Conservation (phyloP, 2,113 vertebrate genomes). For the Lophura nycthemera region DNA sequence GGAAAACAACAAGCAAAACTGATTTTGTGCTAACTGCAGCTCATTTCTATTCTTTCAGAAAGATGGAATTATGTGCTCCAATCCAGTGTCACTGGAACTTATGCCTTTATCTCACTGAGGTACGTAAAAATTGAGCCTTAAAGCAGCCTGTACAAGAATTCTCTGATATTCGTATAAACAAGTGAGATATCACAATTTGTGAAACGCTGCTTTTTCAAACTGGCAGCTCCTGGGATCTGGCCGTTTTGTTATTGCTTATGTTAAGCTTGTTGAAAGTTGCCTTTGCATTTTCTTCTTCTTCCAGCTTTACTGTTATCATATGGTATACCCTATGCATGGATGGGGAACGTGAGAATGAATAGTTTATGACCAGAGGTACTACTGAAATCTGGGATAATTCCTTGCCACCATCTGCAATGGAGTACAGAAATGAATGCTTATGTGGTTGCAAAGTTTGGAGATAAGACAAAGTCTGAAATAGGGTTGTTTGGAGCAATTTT, state of each 20-base stretch:
- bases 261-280: neutral
- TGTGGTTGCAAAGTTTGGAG: neutral
- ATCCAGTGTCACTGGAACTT: neutral
- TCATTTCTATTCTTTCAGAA: neutral
- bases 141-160: neutral
- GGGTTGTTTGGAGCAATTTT: neutral
- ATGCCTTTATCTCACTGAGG: neutral
- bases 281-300: neutral
- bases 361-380: neutral
- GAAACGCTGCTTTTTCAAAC: neutral
- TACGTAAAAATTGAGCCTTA: neutral
- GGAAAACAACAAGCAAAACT: neutral
- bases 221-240: neutral
- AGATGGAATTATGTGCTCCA: neutral
- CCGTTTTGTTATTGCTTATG: neutral
- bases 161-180: neutral
- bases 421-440: neutral
- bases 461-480: neutral
- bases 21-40: neutral
- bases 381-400: neutral
- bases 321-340: rapidly evolving
- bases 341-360: neutral
- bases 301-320: neutral
- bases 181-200: neutral
- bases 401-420: neutral